Base-by-base conservation (phyloP, 2,888 invertebrate species). In the Agrypnus murinus region DNA sequence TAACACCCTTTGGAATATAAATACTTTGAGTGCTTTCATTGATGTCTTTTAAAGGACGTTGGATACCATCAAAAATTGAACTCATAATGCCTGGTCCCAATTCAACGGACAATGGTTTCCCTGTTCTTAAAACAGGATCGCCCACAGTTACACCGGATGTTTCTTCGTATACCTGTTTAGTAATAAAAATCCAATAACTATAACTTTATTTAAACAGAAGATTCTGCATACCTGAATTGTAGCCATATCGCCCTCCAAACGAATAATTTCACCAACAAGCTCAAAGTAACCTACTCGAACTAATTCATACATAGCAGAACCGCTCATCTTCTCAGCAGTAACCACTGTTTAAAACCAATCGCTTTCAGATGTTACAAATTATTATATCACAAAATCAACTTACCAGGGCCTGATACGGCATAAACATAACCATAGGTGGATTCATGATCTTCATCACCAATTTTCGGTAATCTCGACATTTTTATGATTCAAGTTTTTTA, bases 1-100 rank as follows among this genome's bases (percentile, higher is more conserved):
- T 99, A 58, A 99, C 92, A 86, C 99, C 99, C 89, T 98, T 99
- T 48, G 99, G 99, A 87, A 99, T 99, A 90, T 99, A 99, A 87
- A 99, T 99, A 83, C 97, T 97, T 84, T 92, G 90, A 0, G 97
- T 97, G 74, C 97, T 86, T 84, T 97, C 96, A 84, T 94, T 90
- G 86, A 99, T 99, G 87, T 98, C 98, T 86, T 95, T 97, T 81
- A 99, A 86, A 0, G 99, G 99, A 83, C 99, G 94, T 87, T 99
- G 99, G 87, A 99, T 99, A 89, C 99, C 99, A 88, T 99, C 99
- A 88, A 99, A 99, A 88, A 99, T 99, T 85, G 97, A 97, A 77
- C 97, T 97, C 91, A 99, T 93, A 86, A 99, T 99, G 83, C 99
- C 99, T 59, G 99, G 99, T 6, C 99, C 99, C 67, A 99, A 88